Percentiles rank a stretch among this genome's conserved stretches.
These are phyloP conservation scores for Opisthocomus hoazin DNA, from an alignment of 2,113 vertebrate genomes.

Conservation along the genomic window DNA sequence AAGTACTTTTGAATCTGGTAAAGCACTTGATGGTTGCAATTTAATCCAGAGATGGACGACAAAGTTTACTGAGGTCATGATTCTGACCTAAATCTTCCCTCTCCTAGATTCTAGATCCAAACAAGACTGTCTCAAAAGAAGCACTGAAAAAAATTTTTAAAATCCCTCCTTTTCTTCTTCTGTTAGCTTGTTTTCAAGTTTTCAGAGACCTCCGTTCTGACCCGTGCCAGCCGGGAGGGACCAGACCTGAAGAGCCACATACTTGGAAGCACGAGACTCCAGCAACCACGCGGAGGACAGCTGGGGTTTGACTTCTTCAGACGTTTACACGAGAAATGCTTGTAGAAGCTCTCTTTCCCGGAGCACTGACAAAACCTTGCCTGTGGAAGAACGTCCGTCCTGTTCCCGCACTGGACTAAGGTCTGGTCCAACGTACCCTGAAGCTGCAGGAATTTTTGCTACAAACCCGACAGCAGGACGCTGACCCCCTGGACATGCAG, in stretches of 20 bases:
- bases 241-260: neutral
- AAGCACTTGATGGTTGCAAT: neutral
- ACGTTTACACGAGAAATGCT: neutral
- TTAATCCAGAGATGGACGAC: neutral
- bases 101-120: neutral
- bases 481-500: neutral
- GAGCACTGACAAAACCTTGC: neutral
- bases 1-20: neutral
- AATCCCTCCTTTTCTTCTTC: neutral
- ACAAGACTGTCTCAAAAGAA: neutral
- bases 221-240: neutral
- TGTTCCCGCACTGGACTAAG: neutral
- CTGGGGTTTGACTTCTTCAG: neutral
- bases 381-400: fast-evolving
- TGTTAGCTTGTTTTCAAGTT: neutral
- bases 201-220: neutral
- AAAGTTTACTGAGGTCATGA: neutral
- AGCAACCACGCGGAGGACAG: neutral
- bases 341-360: neutral
- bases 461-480: neutral
- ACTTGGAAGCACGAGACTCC: neutral
- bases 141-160: neutral
- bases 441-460: neutral
- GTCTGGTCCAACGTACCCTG: neutral
- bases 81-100: neutral